Percentiles rank a stretch among this genome's conserved stretches.
phyloP scores from a whole-genome alignment of 2,888 invertebrate species.

The Apocheima hispidaria region DNA sequence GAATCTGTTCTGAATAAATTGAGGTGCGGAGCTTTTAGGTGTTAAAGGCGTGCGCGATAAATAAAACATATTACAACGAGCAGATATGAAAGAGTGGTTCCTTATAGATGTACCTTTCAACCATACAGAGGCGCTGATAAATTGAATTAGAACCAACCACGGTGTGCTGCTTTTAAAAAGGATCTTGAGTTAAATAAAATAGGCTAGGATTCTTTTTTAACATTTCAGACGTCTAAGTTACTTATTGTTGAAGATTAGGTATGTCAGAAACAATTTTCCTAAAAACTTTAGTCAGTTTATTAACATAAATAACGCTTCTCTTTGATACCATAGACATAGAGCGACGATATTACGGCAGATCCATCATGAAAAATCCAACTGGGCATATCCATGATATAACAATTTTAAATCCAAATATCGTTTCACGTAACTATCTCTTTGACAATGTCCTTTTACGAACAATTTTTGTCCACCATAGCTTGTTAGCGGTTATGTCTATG shows the following conservation, averaged over 20 bases:
- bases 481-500: constrained; percentile 31
- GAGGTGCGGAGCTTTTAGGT: constrained; percentile 34
- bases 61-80: constrained; percentile 51
- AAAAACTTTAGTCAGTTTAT: no score
- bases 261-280: not conserved
- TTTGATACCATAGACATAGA: not conserved
- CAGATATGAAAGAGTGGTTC: constrained; percentile 43
- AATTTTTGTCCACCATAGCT: constrained; percentile 22
- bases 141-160: constrained; percentile 63
- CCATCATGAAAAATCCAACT: not conserved
- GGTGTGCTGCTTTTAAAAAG: constrained; percentile 41
- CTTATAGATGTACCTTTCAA: constrained; percentile 40
- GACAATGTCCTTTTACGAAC: constrained; percentile 5
- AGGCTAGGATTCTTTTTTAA: not conserved
- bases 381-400: not conserved
- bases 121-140: constrained; percentile 46
- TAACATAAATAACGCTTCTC: not conserved
- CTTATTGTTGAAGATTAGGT: not conserved
- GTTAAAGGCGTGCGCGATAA: constrained; percentile 37
- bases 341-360: not conserved
- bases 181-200: constrained; percentile 23
- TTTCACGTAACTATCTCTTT: not conserved
- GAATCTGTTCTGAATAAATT: constrained; percentile 36
- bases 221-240: not conserved
- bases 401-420: not conserved